A percentile compares a stretch with the other conserved stretches of the same genome.
Evolutionary conservation across 2,113 vertebrate species (phyloP).

Genomic region (Gymnobelideus leadbeateri): DNA sequence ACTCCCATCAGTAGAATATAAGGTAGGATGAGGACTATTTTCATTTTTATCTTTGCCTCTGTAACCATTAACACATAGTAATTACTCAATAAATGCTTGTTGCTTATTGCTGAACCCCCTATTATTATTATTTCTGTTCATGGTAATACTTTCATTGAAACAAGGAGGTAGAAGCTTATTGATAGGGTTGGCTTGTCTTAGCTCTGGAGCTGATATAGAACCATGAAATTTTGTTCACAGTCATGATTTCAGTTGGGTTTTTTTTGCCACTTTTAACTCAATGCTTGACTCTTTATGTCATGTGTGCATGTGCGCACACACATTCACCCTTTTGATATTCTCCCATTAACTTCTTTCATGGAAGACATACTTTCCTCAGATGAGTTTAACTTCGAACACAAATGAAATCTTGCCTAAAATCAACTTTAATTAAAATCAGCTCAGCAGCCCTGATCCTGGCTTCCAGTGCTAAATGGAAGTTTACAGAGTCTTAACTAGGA

Average conservation of each 20-base stretch:
- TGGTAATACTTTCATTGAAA: background rate
- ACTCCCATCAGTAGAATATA: background rate
- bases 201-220: background rate
- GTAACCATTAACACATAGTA: background rate
- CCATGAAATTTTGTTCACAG: background rate
- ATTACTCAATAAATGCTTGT: background rate
- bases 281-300: constrained; percentile 48
- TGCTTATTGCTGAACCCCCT: background rate
- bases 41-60: background rate
- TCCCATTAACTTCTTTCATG: constrained; percentile 56
- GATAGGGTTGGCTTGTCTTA: background rate
- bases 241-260: background rate
- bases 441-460: constrained; percentile 85
- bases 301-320: constrained; percentile 48
- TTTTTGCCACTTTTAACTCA: constrained; percentile 64
- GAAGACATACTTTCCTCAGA: constrained; percentile 61
- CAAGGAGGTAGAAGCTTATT: background rate
- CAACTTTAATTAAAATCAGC: constrained; percentile 86
- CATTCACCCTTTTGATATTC: constrained; percentile 49
- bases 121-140: background rate
- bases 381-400: constrained; percentile 77
- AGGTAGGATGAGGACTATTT: background rate
- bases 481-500: constrained; percentile 87
- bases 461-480: constrained; percentile 87
- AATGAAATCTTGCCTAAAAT: constrained; percentile 79